Base-by-base conservation (phyloP, 2,888 invertebrate species). In the Heliconius erato region DNA sequence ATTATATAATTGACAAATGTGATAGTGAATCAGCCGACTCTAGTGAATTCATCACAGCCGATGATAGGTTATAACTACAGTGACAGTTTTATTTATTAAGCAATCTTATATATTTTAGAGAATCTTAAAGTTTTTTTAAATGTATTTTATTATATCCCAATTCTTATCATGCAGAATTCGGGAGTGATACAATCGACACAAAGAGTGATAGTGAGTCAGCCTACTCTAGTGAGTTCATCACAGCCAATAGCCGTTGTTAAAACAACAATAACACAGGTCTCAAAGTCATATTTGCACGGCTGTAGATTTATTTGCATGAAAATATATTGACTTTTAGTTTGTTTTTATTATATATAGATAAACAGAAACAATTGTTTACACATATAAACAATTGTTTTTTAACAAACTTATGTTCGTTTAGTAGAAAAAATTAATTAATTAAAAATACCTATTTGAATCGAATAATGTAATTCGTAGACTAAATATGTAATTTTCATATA, bases 141-240 rank as follows among this genome's bases (percentile, higher is more conserved):
- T 23, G 49, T 65, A 23, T 63, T 63, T 63, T n/a, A 63, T 12
- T 63, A 77, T 71, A 23, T 65, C 63, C 32, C 59, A 89, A 59
- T 71, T 23, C 69, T 28, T 65, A n/a, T 81, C 59, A 77, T 28
- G 88, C 94, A 96, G 96, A 96, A 95, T 86, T 90, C 95, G 71
- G 96, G 95, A 85, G 95, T 96, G 90, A 95, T 96, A 88, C 96
- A 96, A 88, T 92, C 95, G 76, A 90, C 94, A 69, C 96, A 96
- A 90, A 93, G 95, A 86, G 95, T 96, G 91, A 94, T 95, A 83
- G 94, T 94, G 83, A 93, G 92, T 84, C 95, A 95, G 88, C 94
- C 95, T 67, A 90, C 94, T 79, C 89, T 96, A 84, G 94, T 95
- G 88, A 94, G 92, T 92, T 91, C 94, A 1, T 91, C 95, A 80